A percentile compares a stretch with the other conserved stretches of the same genome.
phyloP scores from a whole-genome alignment of 1,140 invertebrate genomes.

The Eriocheir sinensis region DNA sequence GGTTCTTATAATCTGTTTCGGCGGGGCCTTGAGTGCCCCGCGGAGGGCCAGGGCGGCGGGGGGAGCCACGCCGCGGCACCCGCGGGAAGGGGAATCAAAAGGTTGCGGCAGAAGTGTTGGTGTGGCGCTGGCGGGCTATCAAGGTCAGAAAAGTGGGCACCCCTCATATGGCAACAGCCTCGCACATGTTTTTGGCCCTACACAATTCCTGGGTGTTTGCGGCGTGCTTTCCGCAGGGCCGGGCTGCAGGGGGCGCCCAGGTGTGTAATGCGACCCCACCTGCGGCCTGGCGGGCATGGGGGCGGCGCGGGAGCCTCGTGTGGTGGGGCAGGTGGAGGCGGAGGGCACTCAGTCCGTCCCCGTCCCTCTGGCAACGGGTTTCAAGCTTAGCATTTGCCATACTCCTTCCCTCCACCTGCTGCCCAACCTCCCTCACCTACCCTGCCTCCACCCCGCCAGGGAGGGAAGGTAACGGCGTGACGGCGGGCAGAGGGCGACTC shows the following conservation, averaged over 20 bases:
- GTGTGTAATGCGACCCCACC: not conserved
- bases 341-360: not conserved
- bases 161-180: slow-evolving; percentile 44
- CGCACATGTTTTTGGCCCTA: slow-evolving; percentile 51
- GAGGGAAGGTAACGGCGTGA: slow-evolving; percentile 3
- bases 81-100: slow-evolving; percentile 38
- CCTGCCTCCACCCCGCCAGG: not conserved
- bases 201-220: not conserved
- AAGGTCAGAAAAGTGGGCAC: slow-evolving; percentile 34
- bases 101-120: slow-evolving; percentile 33
- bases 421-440: not conserved
- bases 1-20: too few relatives aligned
- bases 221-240: not conserved
- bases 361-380: slow-evolving; percentile 25
- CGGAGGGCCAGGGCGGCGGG: not conserved
- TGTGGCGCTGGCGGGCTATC: slow-evolving; percentile 3
- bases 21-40: too few relatives aligned
- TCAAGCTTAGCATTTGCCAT: not conserved
- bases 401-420: not conserved
- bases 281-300: not conserved
- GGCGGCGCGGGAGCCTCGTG: not conserved
- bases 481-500: not conserved
- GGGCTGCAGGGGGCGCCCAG: not conserved
- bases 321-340: not conserved
- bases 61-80: slow-evolving; percentile 2